These are phyloP conservation scores for Falco berigora DNA, from an alignment of 2,797 vertebrate species.

Conservation along the genomic window DNA sequence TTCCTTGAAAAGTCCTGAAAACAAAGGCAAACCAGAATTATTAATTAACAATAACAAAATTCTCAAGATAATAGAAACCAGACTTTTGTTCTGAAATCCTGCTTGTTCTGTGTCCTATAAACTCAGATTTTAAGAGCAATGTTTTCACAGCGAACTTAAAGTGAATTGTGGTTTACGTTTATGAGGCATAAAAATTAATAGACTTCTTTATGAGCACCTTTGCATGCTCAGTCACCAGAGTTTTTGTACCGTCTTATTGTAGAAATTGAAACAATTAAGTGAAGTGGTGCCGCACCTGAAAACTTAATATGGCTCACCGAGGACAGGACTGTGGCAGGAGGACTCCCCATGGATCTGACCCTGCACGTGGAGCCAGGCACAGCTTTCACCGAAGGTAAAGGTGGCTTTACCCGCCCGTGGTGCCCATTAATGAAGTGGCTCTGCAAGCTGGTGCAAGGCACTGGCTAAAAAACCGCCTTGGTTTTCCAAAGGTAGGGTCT, in stretches of 20 bases:
- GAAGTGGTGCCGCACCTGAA: not conserved
- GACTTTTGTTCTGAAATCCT: not conserved
- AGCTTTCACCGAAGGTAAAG: not conserved
- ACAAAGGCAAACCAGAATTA: slow-evolving; percentile 45
- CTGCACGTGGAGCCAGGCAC: not conserved
- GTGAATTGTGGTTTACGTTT: slow-evolving; percentile 14
- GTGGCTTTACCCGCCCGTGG: rapidly evolving
- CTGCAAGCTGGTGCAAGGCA: not conserved
- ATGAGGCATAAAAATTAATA: slow-evolving; percentile 36
- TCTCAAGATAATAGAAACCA: slow-evolving; percentile 22
- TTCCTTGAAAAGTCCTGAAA: slow-evolving; percentile 45
- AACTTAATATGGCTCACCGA: not conserved
- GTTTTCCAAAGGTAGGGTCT: not conserved
- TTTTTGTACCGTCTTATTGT: not conserved
- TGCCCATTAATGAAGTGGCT: not conserved
- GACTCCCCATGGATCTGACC: not conserved
- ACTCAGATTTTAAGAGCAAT: slow-evolving; percentile 22
- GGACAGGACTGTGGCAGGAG: not conserved
- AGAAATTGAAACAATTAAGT: not conserved
- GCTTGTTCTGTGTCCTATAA: slow-evolving; percentile 10
- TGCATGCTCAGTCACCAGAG: not conserved
- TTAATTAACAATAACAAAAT: slow-evolving; percentile 31
- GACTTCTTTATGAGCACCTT: not conserved
- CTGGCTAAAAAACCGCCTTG: not conserved
- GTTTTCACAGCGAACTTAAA: slow-evolving; percentile 24